These are phyloP conservation scores for human (Homo sapiens) DNA, from an alignment of 2,113 vertebrate genomes.

Conservation along the genomic window GRCh38 chr3:130717001-130717500, in stretches of 20 bases:
- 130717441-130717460: neutral
- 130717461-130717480: neutral
- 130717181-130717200: neutral
- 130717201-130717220: neutral
- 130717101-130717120: neutral
- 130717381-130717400: neutral
- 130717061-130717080: neutral
- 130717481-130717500: neutral
- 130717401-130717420: neutral
- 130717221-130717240: neutral
- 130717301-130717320: neutral
- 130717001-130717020: neutral
- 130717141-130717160: neutral
- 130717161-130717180: neutral
- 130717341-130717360: conserved; percentile 25
- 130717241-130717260: neutral
- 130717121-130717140: neutral
- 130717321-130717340: neutral
- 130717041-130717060: neutral
- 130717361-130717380: neutral
- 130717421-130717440: neutral
- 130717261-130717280: neutral
- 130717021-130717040: neutral
- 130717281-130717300: neutral
- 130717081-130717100: neutral